These are phyloP conservation scores for Phalera bucephala DNA, from an alignment of 2,888 invertebrate species.

Conservation along the genomic window DNA sequence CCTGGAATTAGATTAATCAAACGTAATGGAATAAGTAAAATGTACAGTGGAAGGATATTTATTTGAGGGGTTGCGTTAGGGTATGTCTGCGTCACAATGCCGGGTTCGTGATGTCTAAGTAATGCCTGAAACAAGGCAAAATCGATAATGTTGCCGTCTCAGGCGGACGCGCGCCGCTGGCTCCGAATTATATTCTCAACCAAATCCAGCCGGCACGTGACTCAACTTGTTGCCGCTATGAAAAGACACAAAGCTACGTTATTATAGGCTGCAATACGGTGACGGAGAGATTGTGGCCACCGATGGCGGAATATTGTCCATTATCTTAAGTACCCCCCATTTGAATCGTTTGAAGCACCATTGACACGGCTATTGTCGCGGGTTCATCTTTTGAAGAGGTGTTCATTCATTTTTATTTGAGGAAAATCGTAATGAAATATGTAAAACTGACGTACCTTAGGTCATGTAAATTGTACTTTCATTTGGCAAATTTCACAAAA, in stretches of 20 bases:
- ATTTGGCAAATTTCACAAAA: no score
- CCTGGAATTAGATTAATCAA: no score
- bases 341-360: constrained; percentile 25
- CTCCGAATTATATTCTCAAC: constrained; percentile 67
- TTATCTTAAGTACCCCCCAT: constrained; percentile 24
- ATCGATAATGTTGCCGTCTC: constrained; percentile 70
- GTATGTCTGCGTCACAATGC: constrained; percentile 44
- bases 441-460: no score
- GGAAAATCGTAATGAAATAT: background rate
- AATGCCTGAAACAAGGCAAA: constrained; percentile 64
- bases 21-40: no score
- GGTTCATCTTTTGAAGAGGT: constrained; percentile 3
- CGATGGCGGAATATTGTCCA: constrained; percentile 32
- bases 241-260: constrained; percentile 42
- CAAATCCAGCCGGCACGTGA: constrained; percentile 75
- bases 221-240: constrained; percentile 75
- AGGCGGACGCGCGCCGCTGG: constrained; percentile 71
- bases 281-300: constrained; percentile 25
- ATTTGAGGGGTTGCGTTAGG: constrained; percentile 28
- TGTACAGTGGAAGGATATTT: constrained; percentile 24
- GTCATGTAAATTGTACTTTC: no score
- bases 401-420: background rate
- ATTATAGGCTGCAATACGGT: constrained; percentile 35
- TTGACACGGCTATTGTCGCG: constrained; percentile 20
- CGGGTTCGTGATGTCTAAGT: constrained; percentile 53